Base-by-base conservation (phyloP, 2,888 invertebrate species). In the Lepidocyrtinus sp. region DNA sequence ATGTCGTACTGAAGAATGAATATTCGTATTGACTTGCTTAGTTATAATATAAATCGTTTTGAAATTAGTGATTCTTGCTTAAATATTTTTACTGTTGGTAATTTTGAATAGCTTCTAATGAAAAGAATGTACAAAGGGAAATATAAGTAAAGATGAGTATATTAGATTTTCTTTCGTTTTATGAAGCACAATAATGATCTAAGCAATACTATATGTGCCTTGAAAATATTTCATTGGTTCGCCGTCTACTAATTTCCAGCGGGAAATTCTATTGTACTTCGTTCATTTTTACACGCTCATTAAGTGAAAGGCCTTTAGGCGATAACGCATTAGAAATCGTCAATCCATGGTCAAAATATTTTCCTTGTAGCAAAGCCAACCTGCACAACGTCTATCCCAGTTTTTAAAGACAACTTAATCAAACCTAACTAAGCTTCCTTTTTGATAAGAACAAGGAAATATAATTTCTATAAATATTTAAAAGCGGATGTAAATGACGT, bases 181-280 rank as follows among this genome's bases (percentile, higher is more conserved):
- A n/a, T n/a, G n/a, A n/a, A n/a, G n/a, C n/a, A n/a, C n/a, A n/a
- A n/a, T n/a, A n/a, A n/a, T n/a, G n/a, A n/a, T n/a, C n/a, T n/a
- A n/a, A n/a, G n/a, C n/a, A n/a, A n/a, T n/a, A n/a, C n/a, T n/a
- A n/a, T n/a, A n/a, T n/a, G n/a, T n/a, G n/a, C n/a, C n/a, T n/a
- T n/a, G n/a, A n/a, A n/a, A n/a, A n/a, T n/a, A 70, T 70, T 61
- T 70, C 61, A 17, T 15, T 27, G 5, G 2, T 25, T 70, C 62
- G 62, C 71, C 71, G 71, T 45, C 71, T 62, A 72, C 46, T 72
- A 72, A 72, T 72, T 25, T 68, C 25, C n/a, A n/a, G 59, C 36
- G 22, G 46, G 36, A 62, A n/a, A 36, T 22, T 62, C 25, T 24
- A 62, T 55, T 50, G 17, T 45, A 21, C 5, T 12, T 0, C 27